Evolutionary conservation across 2,113 vertebrate species (phyloP), one percentile per base, ranked within the genome.

Genomic region (Erinaceus europaeus): DNA sequence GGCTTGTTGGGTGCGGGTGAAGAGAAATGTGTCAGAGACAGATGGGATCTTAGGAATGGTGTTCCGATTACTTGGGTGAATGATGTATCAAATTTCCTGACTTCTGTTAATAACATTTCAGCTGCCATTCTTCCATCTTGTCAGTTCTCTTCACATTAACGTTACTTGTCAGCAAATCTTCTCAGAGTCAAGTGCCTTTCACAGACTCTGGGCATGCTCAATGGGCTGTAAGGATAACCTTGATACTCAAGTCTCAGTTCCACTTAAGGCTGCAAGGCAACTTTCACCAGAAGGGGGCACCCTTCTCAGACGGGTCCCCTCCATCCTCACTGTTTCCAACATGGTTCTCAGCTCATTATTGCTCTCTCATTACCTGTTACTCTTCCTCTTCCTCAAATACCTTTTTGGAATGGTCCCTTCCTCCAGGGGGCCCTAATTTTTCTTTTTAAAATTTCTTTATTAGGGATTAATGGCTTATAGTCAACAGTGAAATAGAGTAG

Each of bases 401-500:
- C 0, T 40, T 34, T 57, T 38, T 5, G 5, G 42, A 20, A 21
- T 10, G 11, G 17, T n/a, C 7, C 23, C 1, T 0, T 13, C 21
- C 64, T 73, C 32, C 55, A 12, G 62, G 57, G 27, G 44, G 5
- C 23, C 52, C 46, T 25, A n/a, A n/a, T n/a, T n/a, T n/a, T n/a
- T n/a, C n/a, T n/a, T n/a, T n/a, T n/a, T n/a, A n/a, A n/a, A n/a
- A n/a, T n/a, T n/a, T n/a, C n/a, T n/a, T n/a, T n/a, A n/a, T n/a
- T n/a, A n/a, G n/a, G n/a, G n/a, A n/a, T n/a, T n/a, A n/a, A n/a
- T n/a, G n/a, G n/a, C n/a, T n/a, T n/a, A n/a, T n/a, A n/a, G n/a
- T n/a, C n/a, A n/a, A n/a, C n/a, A n/a, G n/a, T n/a, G n/a, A n/a
- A n/a, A n/a, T n/a, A n/a, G n/a, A n/a, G n/a, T n/a, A n/a, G n/a